Percentiles rank a stretch among this genome's conserved stretches.
Evolutionary conservation across 1,140 invertebrate genomes (phyloP).

Genomic region (Leptopilina boulardi): DNA sequence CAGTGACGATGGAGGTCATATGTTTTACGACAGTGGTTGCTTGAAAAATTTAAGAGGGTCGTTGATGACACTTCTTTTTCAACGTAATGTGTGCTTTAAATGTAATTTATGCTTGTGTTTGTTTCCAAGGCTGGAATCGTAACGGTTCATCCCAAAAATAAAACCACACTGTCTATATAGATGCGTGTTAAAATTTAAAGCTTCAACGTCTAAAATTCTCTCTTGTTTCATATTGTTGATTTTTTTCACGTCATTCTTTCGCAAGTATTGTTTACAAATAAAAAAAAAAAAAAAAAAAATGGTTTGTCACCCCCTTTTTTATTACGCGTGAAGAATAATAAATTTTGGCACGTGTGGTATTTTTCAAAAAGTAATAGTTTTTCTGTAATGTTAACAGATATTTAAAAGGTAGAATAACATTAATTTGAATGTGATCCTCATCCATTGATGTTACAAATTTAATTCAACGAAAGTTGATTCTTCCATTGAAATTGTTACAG

Average conservation of each 20-base stretch:
- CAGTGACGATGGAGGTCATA: slow-evolving; percentile 21
- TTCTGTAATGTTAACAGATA: slow-evolving; percentile 21
- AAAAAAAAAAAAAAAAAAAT: too few species aligned
- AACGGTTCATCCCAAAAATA: slow-evolving; percentile 54
- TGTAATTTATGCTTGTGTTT: background rate
- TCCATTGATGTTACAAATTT: slow-evolving; percentile 9
- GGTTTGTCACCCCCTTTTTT: too few species aligned
- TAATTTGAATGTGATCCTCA: background rate
- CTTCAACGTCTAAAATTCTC: slow-evolving; percentile 48
- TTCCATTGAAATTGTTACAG: slow-evolving; percentile 50
- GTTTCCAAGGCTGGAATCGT: slow-evolving; percentile 39
- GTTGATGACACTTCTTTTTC: slow-evolving; percentile 31
- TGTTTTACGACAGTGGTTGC: slow-evolving; percentile 10
- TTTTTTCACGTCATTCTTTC: background rate
- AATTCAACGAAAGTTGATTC: slow-evolving; percentile 33
- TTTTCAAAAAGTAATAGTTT: too few species aligned
- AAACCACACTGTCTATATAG: slow-evolving; percentile 51
- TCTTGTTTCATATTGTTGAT: background rate
- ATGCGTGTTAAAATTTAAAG: slow-evolving; percentile 52
- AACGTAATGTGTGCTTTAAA: slow-evolving; percentile 6
- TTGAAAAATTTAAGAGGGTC: slow-evolving; percentile 5
- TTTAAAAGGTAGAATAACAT: background rate
- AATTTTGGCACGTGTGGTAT: too few species aligned
- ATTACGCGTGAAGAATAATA: too few species aligned
- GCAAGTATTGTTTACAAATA: background rate